Conservation (phyloP, 53 echinoderm and acorn worm species). For the Mesocentrotus franciscanus region DNA sequence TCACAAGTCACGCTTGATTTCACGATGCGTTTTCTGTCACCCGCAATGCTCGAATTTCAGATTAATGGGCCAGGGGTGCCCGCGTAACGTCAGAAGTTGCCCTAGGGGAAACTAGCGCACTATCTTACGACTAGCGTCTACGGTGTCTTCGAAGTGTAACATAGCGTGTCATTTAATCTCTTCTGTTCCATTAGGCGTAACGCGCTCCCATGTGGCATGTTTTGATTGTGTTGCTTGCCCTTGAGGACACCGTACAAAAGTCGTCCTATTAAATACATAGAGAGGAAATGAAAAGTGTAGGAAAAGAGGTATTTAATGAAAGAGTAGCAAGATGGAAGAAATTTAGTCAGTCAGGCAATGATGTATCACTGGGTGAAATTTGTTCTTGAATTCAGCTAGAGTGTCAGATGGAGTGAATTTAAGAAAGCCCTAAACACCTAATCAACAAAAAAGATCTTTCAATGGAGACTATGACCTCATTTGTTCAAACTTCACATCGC, state of each 20-base stretch:
- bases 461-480: no score
- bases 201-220: conserved; percentile 54
- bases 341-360: background rate
- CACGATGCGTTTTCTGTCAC: background rate
- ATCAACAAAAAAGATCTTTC: background rate
- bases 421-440: background rate
- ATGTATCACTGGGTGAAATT: background rate
- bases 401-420: background rate
- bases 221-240: conserved; percentile 52
- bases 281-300: background rate
- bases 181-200: conserved; percentile 52
- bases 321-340: background rate
- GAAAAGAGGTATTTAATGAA: background rate
- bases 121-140: conserved; percentile 39
- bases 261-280: background rate
- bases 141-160: conserved; percentile 45
- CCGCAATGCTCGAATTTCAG: conserved; percentile 2
- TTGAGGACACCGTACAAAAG: conserved; percentile 54
- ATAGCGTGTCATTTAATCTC: conserved; percentile 47
- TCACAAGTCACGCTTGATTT: background rate
- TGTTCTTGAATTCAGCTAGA: background rate
- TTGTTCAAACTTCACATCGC: no score
- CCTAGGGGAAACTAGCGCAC: conserved; percentile 44
- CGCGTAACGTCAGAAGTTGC: conserved; percentile 9
- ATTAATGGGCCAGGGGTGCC: conserved; percentile 25